Conservation (phyloP, 2,113 vertebrate species). For the Pomatorhinus ruficollis region DNA sequence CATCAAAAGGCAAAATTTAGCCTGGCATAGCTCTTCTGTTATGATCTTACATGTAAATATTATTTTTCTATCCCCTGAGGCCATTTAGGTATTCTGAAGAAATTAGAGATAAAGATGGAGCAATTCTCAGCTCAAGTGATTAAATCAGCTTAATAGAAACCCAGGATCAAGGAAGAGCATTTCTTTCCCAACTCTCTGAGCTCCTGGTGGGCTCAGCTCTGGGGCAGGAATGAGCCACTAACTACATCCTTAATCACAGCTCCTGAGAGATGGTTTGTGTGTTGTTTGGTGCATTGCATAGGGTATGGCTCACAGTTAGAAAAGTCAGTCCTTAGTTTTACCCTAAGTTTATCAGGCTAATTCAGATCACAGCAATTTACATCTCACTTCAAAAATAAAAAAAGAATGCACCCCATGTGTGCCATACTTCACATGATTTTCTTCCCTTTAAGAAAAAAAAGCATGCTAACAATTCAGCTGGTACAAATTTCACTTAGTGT, state of each 20-base stretch:
- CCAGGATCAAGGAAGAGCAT: neutral
- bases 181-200: neutral
- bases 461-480: neutral
- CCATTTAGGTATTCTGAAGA: constrained; percentile 1
- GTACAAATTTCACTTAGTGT: neutral
- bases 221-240: neutral
- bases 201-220: neutral
- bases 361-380: neutral
- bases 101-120: constrained; percentile 1
- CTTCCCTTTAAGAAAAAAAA: neutral
- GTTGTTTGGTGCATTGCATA: neutral
- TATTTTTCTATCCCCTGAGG: neutral
- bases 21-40: neutral
- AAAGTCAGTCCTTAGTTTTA: neutral
- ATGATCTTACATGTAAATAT: constrained; percentile 4
- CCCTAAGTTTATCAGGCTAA: neutral
- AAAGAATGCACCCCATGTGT: neutral
- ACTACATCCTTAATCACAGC: neutral
- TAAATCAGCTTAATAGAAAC: constrained; percentile 2
- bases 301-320: neutral
- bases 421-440: neutral
- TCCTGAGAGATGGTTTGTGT: neutral
- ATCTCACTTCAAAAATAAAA: neutral
- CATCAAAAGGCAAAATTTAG: neutral
- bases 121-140: neutral